Evolutionary conservation across 2,113 vertebrate species (phyloP), one percentile per base, ranked within the genome.

Genomic region (Jacana jacana): DNA sequence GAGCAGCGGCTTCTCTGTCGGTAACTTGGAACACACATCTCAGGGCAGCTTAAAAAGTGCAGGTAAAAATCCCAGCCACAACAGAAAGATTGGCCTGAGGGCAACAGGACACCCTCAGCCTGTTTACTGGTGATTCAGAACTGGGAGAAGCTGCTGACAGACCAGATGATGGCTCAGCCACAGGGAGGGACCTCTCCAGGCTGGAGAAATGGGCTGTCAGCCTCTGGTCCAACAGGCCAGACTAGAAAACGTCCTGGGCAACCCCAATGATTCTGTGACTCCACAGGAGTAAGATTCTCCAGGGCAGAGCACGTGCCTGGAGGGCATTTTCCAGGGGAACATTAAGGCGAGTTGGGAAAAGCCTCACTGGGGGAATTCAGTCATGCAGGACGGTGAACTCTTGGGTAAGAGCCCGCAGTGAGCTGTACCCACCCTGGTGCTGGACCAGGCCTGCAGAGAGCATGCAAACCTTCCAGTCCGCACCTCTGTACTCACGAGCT

Each of bases 241-340:
- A 49, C 66, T 4, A 68, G 82, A 37, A 46, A 48, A 91, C 40
- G 23, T 11, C n/a, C 64, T 0, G 0, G 73, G 49, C 86, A 86
- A 49, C 5, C 71, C 57, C 75, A 73, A 13, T 2, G 1, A 22
- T 28, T 51, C 52, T 72, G 70, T 51, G 68, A 77, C 58, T 72
- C 63, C 54, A 2, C 1, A 27, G 70, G 48, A 58, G 42, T 17
- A 68, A 57, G 68, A 46, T 31, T 24, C 77, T 30, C 58, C 60
- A 58, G 58, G 63, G 87, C 69, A 54, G 52, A 55, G 46, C 3
- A 28, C 10, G 7, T 0, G 1, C 18, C 92, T 71, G 71, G 37
- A 90, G 68, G 57, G 76, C n/a, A 13, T 69, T 52, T 78, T 83
- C 88, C 92, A 92, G 61, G 52, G 28, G 51, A 81, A 49, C 22